Conservation (phyloP, 1,140 invertebrate species). For the Ceratina calcarata region DNA sequence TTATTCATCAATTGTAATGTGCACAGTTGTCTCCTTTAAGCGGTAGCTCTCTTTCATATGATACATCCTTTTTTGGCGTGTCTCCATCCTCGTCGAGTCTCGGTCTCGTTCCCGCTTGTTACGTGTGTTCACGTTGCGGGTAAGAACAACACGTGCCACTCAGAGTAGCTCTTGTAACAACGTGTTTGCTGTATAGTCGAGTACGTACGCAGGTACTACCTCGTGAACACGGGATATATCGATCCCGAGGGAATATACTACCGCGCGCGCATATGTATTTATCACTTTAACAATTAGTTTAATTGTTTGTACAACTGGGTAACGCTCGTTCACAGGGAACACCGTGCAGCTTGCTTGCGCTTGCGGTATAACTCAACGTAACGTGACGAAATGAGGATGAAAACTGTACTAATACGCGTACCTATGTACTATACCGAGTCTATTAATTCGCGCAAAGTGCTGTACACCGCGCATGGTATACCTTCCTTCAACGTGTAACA, state of each 20-base stretch:
- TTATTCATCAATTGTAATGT: too few species aligned
- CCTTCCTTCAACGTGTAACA: neutral
- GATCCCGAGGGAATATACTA: constrained; percentile 47
- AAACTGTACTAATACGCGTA: constrained; percentile 28
- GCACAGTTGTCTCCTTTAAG: too few species aligned
- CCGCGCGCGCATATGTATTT: constrained; percentile 50
- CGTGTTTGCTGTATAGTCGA: constrained; percentile 55
- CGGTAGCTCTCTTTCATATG: too few species aligned
- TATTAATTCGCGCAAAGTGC: constrained; percentile 11
- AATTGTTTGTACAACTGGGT: constrained; percentile 67
- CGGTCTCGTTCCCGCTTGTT: neutral
- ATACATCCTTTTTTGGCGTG: neutral
- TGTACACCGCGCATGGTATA: neutral
- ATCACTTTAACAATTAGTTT: constrained; percentile 71
- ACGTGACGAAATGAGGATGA: constrained; percentile 33
- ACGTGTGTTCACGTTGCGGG: constrained; percentile 40
- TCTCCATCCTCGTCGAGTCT: neutral
- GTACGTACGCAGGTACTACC: constrained; percentile 37
- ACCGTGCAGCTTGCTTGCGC: neutral
- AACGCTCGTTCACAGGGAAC: constrained; percentile 44
- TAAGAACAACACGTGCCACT: constrained; percentile 65
- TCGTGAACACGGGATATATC: constrained; percentile 48
- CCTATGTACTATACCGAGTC: neutral
- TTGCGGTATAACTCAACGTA: constrained; percentile 6
- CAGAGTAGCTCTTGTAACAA: constrained; percentile 48